These are phyloP conservation scores for Alces alces DNA, from an alignment of 2,113 vertebrate genomes.

Conservation along the genomic window DNA sequence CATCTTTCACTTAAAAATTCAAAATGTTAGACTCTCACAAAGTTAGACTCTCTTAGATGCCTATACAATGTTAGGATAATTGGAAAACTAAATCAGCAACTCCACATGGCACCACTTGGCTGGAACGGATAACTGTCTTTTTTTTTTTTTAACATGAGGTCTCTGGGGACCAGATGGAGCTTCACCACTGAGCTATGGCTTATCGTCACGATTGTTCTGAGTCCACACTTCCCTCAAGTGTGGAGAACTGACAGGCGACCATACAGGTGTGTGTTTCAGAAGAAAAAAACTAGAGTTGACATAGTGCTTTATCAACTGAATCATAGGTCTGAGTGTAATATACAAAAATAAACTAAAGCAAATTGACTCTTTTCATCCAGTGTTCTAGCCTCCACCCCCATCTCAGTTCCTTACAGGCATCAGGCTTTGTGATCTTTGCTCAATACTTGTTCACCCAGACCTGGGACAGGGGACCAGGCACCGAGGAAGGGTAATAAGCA, in stretches of 20 bases:
- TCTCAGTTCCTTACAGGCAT: background rate
- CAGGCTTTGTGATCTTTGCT: too few relatives aligned
- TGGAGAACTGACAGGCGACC: background rate
- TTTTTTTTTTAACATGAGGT: background rate
- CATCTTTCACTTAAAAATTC: background rate
- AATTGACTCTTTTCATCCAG: too few relatives aligned
- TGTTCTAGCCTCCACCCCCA: background rate
- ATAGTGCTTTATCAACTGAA: background rate
- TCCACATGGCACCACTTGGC: background rate
- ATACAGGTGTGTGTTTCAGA: background rate
- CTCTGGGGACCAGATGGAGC: background rate
- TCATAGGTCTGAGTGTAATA: background rate
- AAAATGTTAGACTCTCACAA: background rate
- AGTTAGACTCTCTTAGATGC: background rate
- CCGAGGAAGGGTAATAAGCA: rapidly evolving
- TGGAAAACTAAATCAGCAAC: background rate
- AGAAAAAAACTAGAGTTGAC: background rate
- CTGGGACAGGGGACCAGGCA: background rate
- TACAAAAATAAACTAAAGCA: background rate
- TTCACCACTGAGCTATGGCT: background rate
- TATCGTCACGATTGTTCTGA: background rate
- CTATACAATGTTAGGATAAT: background rate
- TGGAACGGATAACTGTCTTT: background rate
- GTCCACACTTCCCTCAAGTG: rapidly evolving
- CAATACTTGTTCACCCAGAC: rapidly evolving